phyloP scores from a whole-genome alignment of 2,797 vertebrate genomes.

The Simalia tracyae region DNA sequence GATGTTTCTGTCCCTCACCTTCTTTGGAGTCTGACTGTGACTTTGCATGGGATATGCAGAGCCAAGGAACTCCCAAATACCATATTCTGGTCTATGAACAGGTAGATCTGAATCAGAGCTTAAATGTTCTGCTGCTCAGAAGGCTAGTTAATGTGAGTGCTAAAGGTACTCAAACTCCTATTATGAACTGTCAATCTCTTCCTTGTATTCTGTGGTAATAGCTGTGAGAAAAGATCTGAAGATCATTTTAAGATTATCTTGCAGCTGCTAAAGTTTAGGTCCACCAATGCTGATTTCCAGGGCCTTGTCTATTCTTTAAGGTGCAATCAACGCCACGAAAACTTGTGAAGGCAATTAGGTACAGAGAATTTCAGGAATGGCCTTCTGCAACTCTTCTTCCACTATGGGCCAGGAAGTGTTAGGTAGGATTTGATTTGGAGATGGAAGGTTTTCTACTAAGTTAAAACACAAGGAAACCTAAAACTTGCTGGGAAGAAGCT shows the following conservation, averaged over 20 bases:
- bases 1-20: background rate
- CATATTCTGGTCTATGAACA: background rate
- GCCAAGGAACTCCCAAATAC: background rate
- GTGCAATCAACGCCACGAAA: background rate
- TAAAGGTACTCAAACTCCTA: background rate
- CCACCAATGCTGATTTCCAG: background rate
- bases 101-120: background rate
- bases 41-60: background rate
- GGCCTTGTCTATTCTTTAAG: background rate
- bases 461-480: background rate
- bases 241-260: background rate
- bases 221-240: background rate
- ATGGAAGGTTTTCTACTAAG: background rate
- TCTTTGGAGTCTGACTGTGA: background rate
- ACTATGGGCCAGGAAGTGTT: background rate
- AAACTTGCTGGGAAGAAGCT: background rate
- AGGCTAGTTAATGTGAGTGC: background rate
- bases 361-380: background rate
- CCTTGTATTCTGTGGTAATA: background rate
- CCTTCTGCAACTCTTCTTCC: background rate
- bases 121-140: background rate
- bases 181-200: background rate
- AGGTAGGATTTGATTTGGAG: background rate
- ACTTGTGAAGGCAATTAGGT: background rate
- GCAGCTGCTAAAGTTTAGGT: background rate